A percentile compares a stretch with the other conserved stretches of the same genome.
phyloP scores from a whole-genome alignment of 1,140 invertebrate genomes.

The Drosophila teissieri region DNA sequence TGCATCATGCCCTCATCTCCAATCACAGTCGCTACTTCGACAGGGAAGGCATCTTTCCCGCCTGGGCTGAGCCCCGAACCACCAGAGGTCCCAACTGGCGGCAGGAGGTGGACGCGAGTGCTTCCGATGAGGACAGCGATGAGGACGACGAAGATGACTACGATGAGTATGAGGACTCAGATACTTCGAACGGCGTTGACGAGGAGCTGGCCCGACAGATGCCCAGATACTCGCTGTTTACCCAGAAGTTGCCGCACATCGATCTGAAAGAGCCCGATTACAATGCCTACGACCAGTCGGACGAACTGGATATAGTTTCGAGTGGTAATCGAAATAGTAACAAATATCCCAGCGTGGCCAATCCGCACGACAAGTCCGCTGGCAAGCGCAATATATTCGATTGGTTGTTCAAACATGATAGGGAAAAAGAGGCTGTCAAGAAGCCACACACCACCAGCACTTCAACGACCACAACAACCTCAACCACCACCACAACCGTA shows the following conservation, averaged over 20 bases:
- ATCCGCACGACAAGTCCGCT: slow-evolving; percentile 44
- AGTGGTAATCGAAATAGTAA: slow-evolving; percentile 28
- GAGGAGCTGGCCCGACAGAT: slow-evolving; percentile 58
- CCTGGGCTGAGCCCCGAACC: slow-evolving; percentile 58
- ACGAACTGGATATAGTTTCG: background rate
- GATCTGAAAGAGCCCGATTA: slow-evolving; percentile 43
- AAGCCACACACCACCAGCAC: slow-evolving; percentile 10
- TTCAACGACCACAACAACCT: background rate
- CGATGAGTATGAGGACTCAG: slow-evolving; percentile 20
- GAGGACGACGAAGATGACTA: slow-evolving; percentile 53
- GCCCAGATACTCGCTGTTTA: slow-evolving; percentile 69
- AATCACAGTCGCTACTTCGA: slow-evolving; percentile 61
- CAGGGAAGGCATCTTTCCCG: slow-evolving; percentile 59
- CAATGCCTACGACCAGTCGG: slow-evolving; percentile 40
- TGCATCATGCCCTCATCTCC: slow-evolving; percentile 19
- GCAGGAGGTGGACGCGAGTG: slow-evolving; percentile 46
- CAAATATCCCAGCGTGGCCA: slow-evolving; percentile 55
- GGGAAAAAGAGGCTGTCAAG: slow-evolving; percentile 16
- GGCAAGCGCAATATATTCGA: slow-evolving; percentile 64
- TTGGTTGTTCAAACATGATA: slow-evolving; percentile 61
- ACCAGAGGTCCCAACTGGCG: slow-evolving; percentile 69
- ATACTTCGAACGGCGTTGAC: slow-evolving; percentile 27
- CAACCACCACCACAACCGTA: background rate
- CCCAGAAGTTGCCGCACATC: slow-evolving; percentile 42
- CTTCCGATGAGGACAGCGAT: slow-evolving; percentile 48